Conservation (phyloP, 2,888 invertebrate species). For the Xestia sexstrigata region DNA sequence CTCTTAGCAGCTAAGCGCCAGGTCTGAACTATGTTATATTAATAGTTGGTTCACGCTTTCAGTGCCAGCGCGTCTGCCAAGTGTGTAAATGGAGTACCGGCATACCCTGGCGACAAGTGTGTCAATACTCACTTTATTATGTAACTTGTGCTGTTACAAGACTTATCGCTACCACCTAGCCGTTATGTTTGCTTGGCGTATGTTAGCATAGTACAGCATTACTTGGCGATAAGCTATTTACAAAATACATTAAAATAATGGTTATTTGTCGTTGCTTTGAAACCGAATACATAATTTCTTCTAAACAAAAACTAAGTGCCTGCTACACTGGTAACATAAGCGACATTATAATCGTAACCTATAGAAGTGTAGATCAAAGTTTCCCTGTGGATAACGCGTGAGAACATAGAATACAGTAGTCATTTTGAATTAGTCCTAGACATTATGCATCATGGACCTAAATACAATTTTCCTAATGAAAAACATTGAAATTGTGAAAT, state of each 20-base stretch:
- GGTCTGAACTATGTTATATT: slow-evolving; percentile 63
- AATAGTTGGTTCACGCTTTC: slow-evolving; percentile 66
- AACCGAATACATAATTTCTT: background rate
- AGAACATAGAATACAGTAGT: background rate
- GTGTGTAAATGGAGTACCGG: slow-evolving; percentile 70
- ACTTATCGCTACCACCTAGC: slow-evolving; percentile 39
- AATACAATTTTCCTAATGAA: slow-evolving; percentile 44
- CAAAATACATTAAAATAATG: background rate
- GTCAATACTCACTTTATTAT: slow-evolving; percentile 65
- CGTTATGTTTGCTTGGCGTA: slow-evolving; percentile 28
- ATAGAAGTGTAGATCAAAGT: background rate
- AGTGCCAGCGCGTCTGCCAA: slow-evolving; percentile 76
- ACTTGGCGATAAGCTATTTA: slow-evolving; percentile 6
- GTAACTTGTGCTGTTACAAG: slow-evolving; percentile 51
- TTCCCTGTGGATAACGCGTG: slow-evolving; percentile 25
- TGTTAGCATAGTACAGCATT: slow-evolving; percentile 7
- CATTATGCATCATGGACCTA: slow-evolving; percentile 33
- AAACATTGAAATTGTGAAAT: slow-evolving; percentile 63
- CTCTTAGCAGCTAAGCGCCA: slow-evolving; percentile 52
- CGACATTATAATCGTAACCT: background rate
- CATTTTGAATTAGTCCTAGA: slow-evolving; percentile 9
- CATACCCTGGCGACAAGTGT: slow-evolving; percentile 61
- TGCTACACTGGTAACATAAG: slow-evolving; percentile 6
- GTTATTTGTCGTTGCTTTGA: background rate
- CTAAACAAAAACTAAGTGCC: background rate